Evolutionary conservation across 2,113 vertebrate species (phyloP), one percentile per base, ranked within the genome.

Genomic region (Caranx melampygus): DNA sequence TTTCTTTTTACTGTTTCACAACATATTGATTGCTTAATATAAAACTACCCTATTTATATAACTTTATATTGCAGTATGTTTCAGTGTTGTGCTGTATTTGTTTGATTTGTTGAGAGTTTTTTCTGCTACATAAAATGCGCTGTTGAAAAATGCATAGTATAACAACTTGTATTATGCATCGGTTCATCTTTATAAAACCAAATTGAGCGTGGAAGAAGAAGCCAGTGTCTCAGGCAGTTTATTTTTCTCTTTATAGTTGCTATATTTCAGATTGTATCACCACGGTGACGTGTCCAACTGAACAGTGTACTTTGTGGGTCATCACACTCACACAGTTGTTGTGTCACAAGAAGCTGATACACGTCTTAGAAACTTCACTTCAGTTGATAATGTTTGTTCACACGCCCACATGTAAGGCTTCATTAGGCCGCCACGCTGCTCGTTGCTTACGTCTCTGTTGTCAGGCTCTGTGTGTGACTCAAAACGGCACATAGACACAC

Each of bases 361-460:
- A 59, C n/a, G 49, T 76, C 54, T 49, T 0, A 62, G 5, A 74
- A 68, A n/a, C 51, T 55, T 47, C 35, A 21, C 60, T 68, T 1
- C 44, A 0, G 59, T 60, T 66, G 34, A 74, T 60, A 16, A 73
- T 63, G 67, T 69, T 33, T 54, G 60, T 73, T 80, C 74, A 83
- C 70, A 66, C 67, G 15, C 40, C 51, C 10, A 57, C 84, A 71
- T 21, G 12, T 67, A 77, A 45, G 59, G 69, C 81, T 76, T 87
- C 82, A 85, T 90, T 81, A 88, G 47, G 52, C 62, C n/a, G 49
- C 59, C 72, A 57, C 14, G 40, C 61, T 54, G 72, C 66, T 64
- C 57, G 40, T 11, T 7, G 68, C 65, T 51, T 52, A 54, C 26
- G n/a, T 82, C 78, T 76, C 63, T 58, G 79, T 20, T 78, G 83